phyloP scores from a whole-genome alignment of 2,797 vertebrate species.

The Alauda arvensis region DNA sequence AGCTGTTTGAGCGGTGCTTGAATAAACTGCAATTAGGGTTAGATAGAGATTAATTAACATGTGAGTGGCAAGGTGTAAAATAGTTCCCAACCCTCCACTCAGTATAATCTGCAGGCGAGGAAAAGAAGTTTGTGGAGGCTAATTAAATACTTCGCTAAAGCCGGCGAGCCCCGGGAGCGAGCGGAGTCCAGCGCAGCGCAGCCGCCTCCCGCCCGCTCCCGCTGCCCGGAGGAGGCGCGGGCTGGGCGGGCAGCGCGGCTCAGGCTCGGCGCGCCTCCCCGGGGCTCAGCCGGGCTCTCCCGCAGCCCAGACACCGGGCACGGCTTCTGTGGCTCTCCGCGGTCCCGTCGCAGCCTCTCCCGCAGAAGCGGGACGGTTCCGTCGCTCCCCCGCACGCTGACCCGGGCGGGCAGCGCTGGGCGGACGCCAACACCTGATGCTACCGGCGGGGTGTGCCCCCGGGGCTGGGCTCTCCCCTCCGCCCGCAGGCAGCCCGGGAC shows the following conservation, averaged over 20 bases:
- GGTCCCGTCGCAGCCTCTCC: not conserved
- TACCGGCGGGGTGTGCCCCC: not conserved
- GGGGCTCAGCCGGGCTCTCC: not conserved
- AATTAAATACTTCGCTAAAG: slow-evolving; percentile 75
- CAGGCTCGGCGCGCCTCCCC: not conserved
- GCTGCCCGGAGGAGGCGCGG: slow-evolving; percentile 23
- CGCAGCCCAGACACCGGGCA: not conserved
- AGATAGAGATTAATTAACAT: slow-evolving; percentile 86
- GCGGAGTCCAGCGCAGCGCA: not conserved
- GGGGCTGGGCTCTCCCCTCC: not conserved
- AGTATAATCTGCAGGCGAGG: slow-evolving; percentile 78
- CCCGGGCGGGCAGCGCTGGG: no score
- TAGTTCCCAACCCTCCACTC: slow-evolving; percentile 78
- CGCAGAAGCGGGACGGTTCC: not conserved
- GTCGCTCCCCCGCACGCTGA: not conserved
- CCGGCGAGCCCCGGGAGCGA: slow-evolving; percentile 48
- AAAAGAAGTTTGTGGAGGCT: slow-evolving; percentile 72
- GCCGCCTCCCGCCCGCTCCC: slow-evolving; percentile 11
- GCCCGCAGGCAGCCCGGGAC: not conserved
- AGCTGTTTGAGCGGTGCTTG: slow-evolving; percentile 83
- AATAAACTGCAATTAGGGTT: slow-evolving; percentile 90
- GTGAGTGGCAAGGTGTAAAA: slow-evolving; percentile 83
- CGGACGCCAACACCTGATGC: not conserved
- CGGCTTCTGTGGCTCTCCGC: not conserved
- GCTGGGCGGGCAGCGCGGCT: not conserved